Percentiles rank a stretch among this genome's conserved stretches.
These are phyloP conservation scores for Bombus cullumanus DNA, from an alignment of 1,140 invertebrate species.

Conservation along the genomic window DNA sequence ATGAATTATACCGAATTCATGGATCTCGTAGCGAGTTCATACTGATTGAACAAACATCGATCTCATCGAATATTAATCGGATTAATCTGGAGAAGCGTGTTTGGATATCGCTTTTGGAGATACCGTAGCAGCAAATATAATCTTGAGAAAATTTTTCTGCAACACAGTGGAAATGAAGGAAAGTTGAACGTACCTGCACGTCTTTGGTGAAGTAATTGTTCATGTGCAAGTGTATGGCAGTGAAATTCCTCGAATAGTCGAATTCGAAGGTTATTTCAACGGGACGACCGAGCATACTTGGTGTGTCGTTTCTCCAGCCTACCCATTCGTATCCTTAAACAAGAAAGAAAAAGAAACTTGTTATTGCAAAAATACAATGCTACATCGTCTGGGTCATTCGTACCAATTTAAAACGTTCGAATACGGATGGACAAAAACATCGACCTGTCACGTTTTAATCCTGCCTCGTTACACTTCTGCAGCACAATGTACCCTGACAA, in stretches of 20 bases:
- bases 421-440: not conserved
- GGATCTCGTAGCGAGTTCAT: not conserved
- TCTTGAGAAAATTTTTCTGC: not conserved
- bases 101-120: not conserved
- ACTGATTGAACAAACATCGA: conserved; percentile 20
- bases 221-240: conserved; percentile 87
- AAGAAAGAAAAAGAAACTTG: not conserved
- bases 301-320: conserved; percentile 90
- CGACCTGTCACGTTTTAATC: not conserved
- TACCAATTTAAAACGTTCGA: not conserved
- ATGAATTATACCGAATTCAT: conserved; percentile 23
- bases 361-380: not conserved
- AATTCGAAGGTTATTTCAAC: conserved; percentile 90
- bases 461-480: not conserved
- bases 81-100: conserved; percentile 4
- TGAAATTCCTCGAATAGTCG: conserved; percentile 89
- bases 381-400: not conserved
- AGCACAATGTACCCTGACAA: not conserved
- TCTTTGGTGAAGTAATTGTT: conserved; percentile 87
- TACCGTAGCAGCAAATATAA: not conserved
- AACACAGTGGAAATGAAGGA: not conserved
- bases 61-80: conserved; percentile 17
- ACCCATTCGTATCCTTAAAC: conserved; percentile 91
- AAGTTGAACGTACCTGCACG: conserved; percentile 84
- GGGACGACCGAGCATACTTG: conserved; percentile 83